Evolutionary conservation across 2,888 invertebrate species (phyloP).

Genomic region (Pandemis cinnamomeana): DNA sequence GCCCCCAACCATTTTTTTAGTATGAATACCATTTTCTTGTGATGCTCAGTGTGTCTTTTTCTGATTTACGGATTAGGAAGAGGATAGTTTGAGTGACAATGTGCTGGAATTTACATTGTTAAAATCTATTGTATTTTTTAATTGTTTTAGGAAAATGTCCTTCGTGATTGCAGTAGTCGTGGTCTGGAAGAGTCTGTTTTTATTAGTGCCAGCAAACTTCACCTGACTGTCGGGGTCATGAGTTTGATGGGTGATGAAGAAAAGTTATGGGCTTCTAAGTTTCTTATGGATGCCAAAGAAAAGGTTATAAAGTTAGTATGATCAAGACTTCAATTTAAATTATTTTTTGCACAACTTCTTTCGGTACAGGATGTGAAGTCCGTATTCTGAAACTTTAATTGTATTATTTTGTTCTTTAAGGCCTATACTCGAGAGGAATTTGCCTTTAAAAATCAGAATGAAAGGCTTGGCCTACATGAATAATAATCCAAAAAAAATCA

Average conservation of each 20-base stretch:
- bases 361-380: background rate
- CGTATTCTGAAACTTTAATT: background rate
- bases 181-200: conserved; percentile 91
- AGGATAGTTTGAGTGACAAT: too few species aligned
- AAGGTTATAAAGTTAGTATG: conserved; percentile 85
- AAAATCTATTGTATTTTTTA: background rate
- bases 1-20: too few species aligned
- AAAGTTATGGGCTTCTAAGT: conserved; percentile 85
- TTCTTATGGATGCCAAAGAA: conserved; percentile 87
- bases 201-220: conserved; percentile 89
- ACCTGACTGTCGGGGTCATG: conserved; percentile 92
- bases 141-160: conserved; percentile 67
- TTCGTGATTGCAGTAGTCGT: conserved; percentile 75
- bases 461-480: conserved; percentile 96
- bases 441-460: conserved; percentile 84
- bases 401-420: conserved; percentile 48
- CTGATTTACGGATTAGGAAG: too few species aligned
- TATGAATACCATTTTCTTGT: too few species aligned
- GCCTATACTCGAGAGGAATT: conserved; percentile 61
- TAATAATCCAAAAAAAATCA: conserved; percentile 93
- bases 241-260: conserved; percentile 91
- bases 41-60: too few species aligned
- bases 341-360: background rate
- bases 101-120: too few species aligned
- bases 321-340: background rate